Base-by-base conservation (phyloP, 2,113 vertebrate genomes). In the Rhinopomastus cyanomelas region DNA sequence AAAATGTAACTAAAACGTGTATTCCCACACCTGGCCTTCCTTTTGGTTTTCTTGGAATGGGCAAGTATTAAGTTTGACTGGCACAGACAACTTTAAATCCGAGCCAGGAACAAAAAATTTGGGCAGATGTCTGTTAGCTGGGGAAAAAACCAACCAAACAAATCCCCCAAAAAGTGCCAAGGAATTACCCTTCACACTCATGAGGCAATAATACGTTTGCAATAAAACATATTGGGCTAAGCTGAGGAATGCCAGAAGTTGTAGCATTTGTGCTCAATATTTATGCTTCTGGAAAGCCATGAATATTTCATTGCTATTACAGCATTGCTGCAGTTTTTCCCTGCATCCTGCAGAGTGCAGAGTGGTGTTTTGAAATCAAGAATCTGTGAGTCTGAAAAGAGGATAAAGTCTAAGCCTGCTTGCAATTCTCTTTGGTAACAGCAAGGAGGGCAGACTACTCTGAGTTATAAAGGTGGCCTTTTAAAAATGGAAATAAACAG, bases 391-490 rank as follows among this genome's bases (percentile, higher is more conserved):
- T 76, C 46, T 76, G 75, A 32, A 93, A 95, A 88, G 27, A 69
- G 19, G 55, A 93, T 55, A 62, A 91, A 84, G 57, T 53, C 61
- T 60, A 88, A 91, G 34, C n/a, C 74, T 82, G 75, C 77, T 96
- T 90, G 90, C 95, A 95, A 95, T 95, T 95, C 86, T 87, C 59
- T 77, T 79, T 66, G 48, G 69, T 87, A 82, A 91, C 55, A 68
- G 37, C 49, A 67, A 87, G 72, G 76, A 72, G 67, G 62, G 82
- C 55, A 94, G 51, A 34, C 71, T 88, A 71, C 74, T 93, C 74
- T 95, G 95, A 95, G 84, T 96, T 95, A 96, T 92, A 94, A 95
- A 94, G 67, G 74, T 95, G 95, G 94, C 94, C 95, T 96, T 96
- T 96, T 93, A 93, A 95, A 95, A 95, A 95, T 93, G 90, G 94